Evolutionary conservation across 2,888 invertebrate species (phyloP), one percentile per base, ranked within the genome.

Genomic region (Schrankia costaestrigalis): DNA sequence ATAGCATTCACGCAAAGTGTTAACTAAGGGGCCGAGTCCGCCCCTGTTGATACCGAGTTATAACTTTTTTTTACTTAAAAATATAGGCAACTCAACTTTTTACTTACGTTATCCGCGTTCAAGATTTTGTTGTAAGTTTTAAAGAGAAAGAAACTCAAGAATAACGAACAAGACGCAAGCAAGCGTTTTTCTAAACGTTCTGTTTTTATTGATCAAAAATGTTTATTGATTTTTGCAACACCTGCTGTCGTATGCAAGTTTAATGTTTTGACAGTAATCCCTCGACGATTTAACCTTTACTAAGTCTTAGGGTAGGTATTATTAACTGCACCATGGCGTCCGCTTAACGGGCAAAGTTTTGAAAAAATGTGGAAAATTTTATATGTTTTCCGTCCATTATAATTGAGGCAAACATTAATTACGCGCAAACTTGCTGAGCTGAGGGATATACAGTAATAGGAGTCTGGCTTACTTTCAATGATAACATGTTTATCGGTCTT

Each of bases 361-460:
- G 41, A 47, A 56, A 53, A 66, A 57, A 50, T 48, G 38, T 37
- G 46, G 28, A 46, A 49, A 54, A 37, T 56, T 63, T 64, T 62
- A 58, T 57, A 48, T 58, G 61, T 68, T 63, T 47, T 27, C 35
- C 41, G 58, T 56, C 43, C 43, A 62, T 71, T 69, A 70, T 74
- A 75, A 78, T 78, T 72, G 67, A 63, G 71, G 71, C 69, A 76
- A 77, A 76, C 65, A 73, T 74, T 75, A 73, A 76, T 77, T 76
- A 75, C 57, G 58, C 46, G 60, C 58, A 66, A 56, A 67, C 67
- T 63, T 48, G 45, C 31, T 53, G 49, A 18, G 56, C 43, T 45
- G 9, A 15, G 45, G 49, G 41, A 43, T 45, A 34, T 34, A 31
- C 26, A 21, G 28, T 8, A 33, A 23, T 21, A 21, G 28, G 35